Evolutionary conservation across 2,888 invertebrate genomes (phyloP).

Genomic region (Julus scanicus): DNA sequence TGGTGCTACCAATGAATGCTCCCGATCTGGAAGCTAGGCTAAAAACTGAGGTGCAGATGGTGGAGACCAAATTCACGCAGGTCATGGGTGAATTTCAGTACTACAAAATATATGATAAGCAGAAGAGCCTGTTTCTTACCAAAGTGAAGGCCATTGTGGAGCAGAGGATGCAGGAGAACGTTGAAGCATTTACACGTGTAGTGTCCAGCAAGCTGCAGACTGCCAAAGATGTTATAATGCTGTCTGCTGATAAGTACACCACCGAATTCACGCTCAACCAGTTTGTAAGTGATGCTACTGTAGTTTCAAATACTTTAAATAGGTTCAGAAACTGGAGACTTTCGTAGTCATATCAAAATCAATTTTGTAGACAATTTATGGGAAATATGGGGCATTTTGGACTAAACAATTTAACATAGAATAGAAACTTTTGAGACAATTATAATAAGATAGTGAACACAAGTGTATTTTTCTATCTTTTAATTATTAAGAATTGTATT

Average conservation of each 20-base stretch:
- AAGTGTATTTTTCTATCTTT: no score
- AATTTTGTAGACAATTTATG: no score
- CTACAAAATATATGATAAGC: conserved; percentile 34
- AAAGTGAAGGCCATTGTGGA: conserved; percentile 53
- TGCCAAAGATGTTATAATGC: conserved; percentile 59
- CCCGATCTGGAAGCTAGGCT: conserved; percentile 51
- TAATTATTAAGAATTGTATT: no score
- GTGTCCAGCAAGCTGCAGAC: conserved; percentile 58
- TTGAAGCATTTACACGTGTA: conserved; percentile 59
- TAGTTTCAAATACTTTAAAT: not conserved
- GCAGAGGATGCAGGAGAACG: conserved; percentile 58
- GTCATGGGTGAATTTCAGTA: conserved; percentile 54
- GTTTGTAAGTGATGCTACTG: conserved; percentile 57
- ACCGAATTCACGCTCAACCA: conserved; percentile 59
- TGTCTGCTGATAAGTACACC: conserved; percentile 58
- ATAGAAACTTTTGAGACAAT: no score
- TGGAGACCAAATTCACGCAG: conserved; percentile 52
- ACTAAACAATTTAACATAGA: no score
- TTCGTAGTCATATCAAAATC: no score
- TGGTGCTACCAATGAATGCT: conserved; percentile 53
- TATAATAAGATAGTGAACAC: no score
- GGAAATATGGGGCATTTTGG: no score
- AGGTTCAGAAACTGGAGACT: no score
- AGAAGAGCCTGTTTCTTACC: conserved; percentile 47
- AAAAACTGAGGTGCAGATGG: not conserved